A percentile compares a stretch with the other conserved stretches of the same genome.
phyloP scores from a whole-genome alignment of 2,888 invertebrate species.

The Lissocephala sabroskyi region DNA sequence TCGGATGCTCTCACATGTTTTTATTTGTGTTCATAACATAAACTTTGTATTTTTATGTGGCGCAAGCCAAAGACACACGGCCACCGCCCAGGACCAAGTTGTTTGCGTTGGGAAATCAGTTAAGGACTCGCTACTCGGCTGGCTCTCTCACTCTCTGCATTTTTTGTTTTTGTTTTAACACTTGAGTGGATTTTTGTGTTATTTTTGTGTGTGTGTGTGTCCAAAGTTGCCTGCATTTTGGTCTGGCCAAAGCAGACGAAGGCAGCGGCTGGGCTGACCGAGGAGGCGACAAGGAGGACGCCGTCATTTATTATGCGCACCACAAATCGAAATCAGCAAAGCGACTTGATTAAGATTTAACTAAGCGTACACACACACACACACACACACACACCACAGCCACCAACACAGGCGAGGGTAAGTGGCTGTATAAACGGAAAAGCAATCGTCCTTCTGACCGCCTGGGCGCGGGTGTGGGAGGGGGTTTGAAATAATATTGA shows the following conservation, averaged over 20 bases:
- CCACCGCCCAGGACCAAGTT: conserved; percentile 41
- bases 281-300: conserved; percentile 15
- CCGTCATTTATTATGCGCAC: conserved; percentile 53
- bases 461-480: not conserved
- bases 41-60: conserved; percentile 61
- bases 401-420: conserved; percentile 1
- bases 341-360: conserved; percentile 62
- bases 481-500: conserved; percentile 18
- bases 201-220: conserved; percentile 35
- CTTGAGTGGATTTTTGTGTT: conserved; percentile 65
- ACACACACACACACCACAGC: conserved; percentile 3
- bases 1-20: conserved; percentile 50
- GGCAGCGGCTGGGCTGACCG: not conserved
- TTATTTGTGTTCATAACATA: conserved; percentile 63
- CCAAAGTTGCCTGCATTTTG: conserved; percentile 1
- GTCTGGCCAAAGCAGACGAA: not conserved
- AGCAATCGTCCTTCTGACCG: not conserved
- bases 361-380: conserved; percentile 40
- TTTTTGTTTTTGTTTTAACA: conserved; percentile 57
- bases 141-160: conserved; percentile 25
- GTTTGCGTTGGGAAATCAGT: conserved; percentile 61
- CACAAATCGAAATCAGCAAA: conserved; percentile 61
- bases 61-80: conserved; percentile 19
- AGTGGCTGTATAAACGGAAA: not conserved
- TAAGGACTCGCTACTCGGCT: conserved; percentile 45